phyloP scores from a whole-genome alignment of 1,140 invertebrate species.

The Anthonomus grandis region DNA sequence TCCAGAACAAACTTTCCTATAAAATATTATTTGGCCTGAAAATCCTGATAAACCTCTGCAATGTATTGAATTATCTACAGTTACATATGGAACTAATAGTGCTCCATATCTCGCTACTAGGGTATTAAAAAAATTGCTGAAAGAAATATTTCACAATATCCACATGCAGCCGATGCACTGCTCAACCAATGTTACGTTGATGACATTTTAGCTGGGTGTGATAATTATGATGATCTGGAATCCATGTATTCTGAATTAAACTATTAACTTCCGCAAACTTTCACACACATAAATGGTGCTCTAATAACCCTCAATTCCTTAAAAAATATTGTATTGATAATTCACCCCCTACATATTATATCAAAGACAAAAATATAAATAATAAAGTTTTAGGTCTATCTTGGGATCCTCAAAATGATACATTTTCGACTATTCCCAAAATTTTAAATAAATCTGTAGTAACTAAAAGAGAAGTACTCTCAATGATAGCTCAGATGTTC shows the following conservation, averaged over 20 bases:
- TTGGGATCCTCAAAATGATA: conserved; percentile 3
- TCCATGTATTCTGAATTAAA: not conserved
- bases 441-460: not conserved
- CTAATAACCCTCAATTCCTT: not conserved
- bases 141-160: not conserved
- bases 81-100: too few relatives aligned
- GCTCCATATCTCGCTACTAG: too few relatives aligned
- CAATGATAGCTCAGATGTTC: too few relatives aligned
- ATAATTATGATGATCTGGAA: not conserved
- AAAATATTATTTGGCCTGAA: conserved; percentile 13
- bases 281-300: too few relatives aligned
- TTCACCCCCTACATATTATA: too few relatives aligned
- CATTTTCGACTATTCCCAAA: conserved; percentile 30
- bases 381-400: conserved; percentile 12
- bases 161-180: conserved; percentile 25
- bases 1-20: conserved; percentile 2
- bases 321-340: not conserved
- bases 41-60: conserved; percentile 7
- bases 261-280: conserved; percentile 11
- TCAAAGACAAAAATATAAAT: not conserved
- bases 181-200: too few relatives aligned
- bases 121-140: conserved; percentile 12
- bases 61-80: too few relatives aligned
- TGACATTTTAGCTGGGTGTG: too few relatives aligned
- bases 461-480: too few relatives aligned